These are phyloP conservation scores for Troides oblongomaculatus DNA, from an alignment of 2,888 invertebrate genomes.

Conservation along the genomic window DNA sequence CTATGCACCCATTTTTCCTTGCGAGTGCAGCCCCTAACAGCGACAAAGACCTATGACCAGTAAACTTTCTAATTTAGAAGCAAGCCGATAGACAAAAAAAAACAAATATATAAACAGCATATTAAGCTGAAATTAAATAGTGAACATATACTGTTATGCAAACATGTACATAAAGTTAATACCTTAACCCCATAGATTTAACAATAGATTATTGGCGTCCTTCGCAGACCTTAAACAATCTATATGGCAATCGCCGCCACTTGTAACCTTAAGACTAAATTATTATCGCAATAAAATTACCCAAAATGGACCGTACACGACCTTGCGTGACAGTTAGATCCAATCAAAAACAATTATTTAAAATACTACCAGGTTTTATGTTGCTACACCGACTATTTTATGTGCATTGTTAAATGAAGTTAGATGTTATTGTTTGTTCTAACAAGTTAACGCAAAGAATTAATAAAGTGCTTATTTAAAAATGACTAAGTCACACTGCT, in stretches of 20 bases:
- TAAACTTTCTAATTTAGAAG: too few species aligned
- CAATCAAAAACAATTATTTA: slow-evolving; percentile 18
- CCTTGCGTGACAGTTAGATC: slow-evolving; percentile 28
- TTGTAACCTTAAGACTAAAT: not conserved
- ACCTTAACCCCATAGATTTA: not conserved
- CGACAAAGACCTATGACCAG: too few species aligned
- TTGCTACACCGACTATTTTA: not conserved
- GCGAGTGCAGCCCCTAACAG: too few species aligned
- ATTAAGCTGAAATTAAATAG: too few species aligned
- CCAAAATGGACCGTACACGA: slow-evolving; percentile 8
- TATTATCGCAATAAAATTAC: slow-evolving; percentile 13
- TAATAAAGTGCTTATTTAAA: too few species aligned
- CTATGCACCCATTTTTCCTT: too few species aligned
- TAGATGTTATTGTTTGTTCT: too few species aligned
- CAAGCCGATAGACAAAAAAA: too few species aligned
- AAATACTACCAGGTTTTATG: not conserved
- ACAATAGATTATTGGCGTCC: not conserved
- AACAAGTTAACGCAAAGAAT: too few species aligned
- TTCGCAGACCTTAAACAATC: not conserved
- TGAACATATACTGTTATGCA: not conserved
- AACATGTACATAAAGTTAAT: not conserved
- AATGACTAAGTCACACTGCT: too few species aligned
- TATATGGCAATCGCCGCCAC: slow-evolving; percentile 1
- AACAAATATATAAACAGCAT: too few species aligned
- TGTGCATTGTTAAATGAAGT: too few species aligned